phyloP scores from a whole-genome alignment of 2,888 invertebrate genomes.

The Celastrina argiolus region DNA sequence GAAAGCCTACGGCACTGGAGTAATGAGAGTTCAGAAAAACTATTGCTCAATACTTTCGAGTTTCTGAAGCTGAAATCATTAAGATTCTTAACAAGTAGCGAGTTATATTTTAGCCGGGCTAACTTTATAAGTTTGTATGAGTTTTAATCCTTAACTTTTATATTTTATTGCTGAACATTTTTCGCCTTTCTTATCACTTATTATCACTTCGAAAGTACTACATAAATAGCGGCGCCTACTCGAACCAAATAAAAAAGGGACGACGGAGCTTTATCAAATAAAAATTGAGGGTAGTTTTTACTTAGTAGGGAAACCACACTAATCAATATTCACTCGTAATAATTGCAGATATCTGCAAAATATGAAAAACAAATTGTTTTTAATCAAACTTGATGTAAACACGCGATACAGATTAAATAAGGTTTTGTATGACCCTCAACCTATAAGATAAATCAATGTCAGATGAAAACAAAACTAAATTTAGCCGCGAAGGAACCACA shows the following conservation, averaged over 20 bases:
- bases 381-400: background rate
- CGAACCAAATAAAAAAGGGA: too few species aligned
- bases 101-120: conserved; percentile 14
- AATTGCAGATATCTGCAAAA: too few species aligned
- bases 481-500: conserved; percentile 19
- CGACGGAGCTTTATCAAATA: too few species aligned
- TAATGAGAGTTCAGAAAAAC: conserved; percentile 23
- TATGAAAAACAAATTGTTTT: background rate
- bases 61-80: conserved; percentile 20
- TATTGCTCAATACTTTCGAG: conserved; percentile 24
- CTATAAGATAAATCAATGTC: conserved; percentile 18
- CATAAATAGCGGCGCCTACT: too few species aligned
- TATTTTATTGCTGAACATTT: conserved; percentile 9
- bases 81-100: conserved; percentile 15
- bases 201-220: background rate
- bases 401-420: background rate
- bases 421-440: background rate
- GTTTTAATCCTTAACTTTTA: background rate
- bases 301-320: too few species aligned
- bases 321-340: too few species aligned
- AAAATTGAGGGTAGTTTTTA: too few species aligned
- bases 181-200: background rate
- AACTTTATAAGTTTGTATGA: conserved; percentile 8
- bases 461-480: conserved; percentile 21
- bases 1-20: conserved; percentile 23